Evolutionary conservation across 2,113 vertebrate species (phyloP), one percentile per base, ranked within the genome.

Genomic region (Himantopus leucocephalus): DNA sequence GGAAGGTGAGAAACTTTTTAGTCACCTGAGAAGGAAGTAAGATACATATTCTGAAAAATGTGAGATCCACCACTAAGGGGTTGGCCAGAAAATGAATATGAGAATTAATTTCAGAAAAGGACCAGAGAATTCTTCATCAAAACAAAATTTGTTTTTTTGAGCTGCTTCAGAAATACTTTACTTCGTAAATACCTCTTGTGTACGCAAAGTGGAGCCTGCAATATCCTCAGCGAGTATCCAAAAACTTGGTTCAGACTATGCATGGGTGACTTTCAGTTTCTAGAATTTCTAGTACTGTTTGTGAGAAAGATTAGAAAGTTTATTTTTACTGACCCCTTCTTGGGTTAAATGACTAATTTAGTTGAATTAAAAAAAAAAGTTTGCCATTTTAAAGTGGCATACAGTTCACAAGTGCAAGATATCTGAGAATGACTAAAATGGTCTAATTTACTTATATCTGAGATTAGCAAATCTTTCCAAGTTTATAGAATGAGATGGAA

Each of bases 201-300:
- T 15, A 85, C 27, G 66, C 6, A 30, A 73, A 87, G 10, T 20
- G 6, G n/a, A 55, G 48, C 39, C 64, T 66, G 11, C 5, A 50
- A 12, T 55, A 43, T 56, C 66, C 19, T 48, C 45, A 76, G 17
- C 4, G 12, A 55, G 12, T 14, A 45, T 23, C 6, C 9, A 63
- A 75, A 83, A 75, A 60, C 30, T 47, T 72, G 17, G 10, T 41
- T 72, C 32, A 64, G 9, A 30, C 2, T 39, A 24, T 3, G 0
- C 7, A 55, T 0, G 0, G 5, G 1, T 58, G 27, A 59, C 6
- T 71, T 62, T 4, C 60, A 62, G 12, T 55, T 83, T 83, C 14
- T 48, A 63, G 20, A 75, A 50, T 60, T 78, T 58, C 15, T 78
- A 35, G 43, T 23, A 32, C 1, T 14, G 1, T 22, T 68, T 23